Evolutionary conservation across 2,113 vertebrate genomes (phyloP).

Genomic region (Platysternon megacephalum): DNA sequence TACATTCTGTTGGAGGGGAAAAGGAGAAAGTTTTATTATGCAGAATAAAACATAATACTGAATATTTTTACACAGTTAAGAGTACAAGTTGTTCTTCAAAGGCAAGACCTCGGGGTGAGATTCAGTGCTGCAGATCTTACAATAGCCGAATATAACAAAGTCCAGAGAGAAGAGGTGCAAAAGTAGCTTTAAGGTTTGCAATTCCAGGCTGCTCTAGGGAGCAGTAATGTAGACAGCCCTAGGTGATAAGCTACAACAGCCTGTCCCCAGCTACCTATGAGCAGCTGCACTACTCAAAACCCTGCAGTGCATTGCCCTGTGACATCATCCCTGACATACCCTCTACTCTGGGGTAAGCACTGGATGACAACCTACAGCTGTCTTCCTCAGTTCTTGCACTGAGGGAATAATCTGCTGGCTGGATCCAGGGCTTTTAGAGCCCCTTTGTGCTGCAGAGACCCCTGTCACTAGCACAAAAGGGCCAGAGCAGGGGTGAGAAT

Average conservation of each 20-base stretch:
- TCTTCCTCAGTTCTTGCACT: not conserved
- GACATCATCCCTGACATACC: accelerated
- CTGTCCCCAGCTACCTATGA: not conserved
- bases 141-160: not conserved
- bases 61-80: not conserved
- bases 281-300: not conserved
- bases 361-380: accelerated
- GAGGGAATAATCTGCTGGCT: not conserved
- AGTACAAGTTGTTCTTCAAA: not conserved
- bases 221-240: not conserved
- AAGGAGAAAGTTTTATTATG: not conserved
- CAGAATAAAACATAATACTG: not conserved
- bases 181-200: not conserved
- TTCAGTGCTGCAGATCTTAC: not conserved
- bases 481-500: not conserved
- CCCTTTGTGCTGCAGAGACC: not conserved
- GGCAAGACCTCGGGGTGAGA: not conserved
- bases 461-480: not conserved
- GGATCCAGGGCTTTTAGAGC: not conserved
- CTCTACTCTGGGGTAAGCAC: accelerated
- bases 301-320: accelerated
- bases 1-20: constrained; percentile 75
- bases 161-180: not conserved
- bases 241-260: not conserved
- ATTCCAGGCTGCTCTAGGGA: not conserved